phyloP scores from a whole-genome alignment of 2,888 invertebrate species.

The Lycophotia porphyrea region DNA sequence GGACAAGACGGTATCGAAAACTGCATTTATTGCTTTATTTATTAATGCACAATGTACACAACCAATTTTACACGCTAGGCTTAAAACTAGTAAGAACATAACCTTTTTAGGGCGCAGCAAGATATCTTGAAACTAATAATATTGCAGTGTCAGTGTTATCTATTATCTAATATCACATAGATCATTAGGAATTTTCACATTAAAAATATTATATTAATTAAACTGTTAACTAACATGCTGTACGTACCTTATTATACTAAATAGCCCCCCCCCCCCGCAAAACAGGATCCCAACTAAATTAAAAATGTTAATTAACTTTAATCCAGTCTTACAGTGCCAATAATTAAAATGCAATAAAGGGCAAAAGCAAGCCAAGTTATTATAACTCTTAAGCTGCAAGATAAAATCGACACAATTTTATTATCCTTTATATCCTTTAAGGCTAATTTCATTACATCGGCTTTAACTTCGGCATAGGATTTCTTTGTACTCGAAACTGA shows the following conservation, averaged over 20 bases:
- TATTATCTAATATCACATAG: no score
- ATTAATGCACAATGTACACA: no score
- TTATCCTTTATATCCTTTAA: constrained; percentile 30
- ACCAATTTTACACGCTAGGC: no score
- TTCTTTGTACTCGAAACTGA: constrained; percentile 7
- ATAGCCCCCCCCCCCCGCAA: background rate
- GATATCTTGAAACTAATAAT: no score
- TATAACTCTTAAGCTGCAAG: constrained; percentile 41
- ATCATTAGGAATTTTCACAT: no score
- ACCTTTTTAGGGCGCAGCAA: no score
- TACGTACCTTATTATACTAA: background rate
- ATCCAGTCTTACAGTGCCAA: constrained; percentile 16
- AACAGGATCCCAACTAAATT: constrained; percentile 18
- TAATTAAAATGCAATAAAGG: constrained; percentile 37
- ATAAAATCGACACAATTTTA: constrained; percentile 37
- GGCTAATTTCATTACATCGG: constrained; percentile 47
- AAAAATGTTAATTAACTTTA: constrained; percentile 21
- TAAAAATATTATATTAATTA: no score
- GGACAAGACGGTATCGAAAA: constrained; percentile 20
- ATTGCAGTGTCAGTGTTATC: no score
- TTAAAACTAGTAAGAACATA: no score
- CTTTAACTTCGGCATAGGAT: constrained; percentile 22
- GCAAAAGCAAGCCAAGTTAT: constrained; percentile 28
- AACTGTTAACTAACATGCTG: no score
- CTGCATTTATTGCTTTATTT: no score